These are phyloP conservation scores for Erebia epiphron DNA, from an alignment of 2,888 invertebrate species.

Conservation along the genomic window DNA sequence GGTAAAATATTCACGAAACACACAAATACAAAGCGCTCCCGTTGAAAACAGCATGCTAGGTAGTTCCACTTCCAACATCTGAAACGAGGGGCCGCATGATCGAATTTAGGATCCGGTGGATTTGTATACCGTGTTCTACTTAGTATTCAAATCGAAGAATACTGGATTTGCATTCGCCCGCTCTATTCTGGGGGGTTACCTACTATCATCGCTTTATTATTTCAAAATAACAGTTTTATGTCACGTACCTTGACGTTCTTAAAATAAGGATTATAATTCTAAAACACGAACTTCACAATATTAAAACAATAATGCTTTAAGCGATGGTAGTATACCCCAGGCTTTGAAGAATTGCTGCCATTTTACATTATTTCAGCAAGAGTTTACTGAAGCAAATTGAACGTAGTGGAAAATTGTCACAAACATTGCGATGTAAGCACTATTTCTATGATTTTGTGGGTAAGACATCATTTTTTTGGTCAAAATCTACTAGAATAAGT, in stretches of 20 bases:
- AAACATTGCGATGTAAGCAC: neutral
- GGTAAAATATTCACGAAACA: neutral
- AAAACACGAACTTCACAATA: too few relatives aligned
- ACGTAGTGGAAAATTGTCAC: neutral
- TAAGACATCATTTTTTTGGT: too few relatives aligned
- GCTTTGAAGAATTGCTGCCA: slow-evolving; percentile 16
- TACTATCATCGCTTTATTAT: too few relatives aligned
- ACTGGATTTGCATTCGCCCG: slow-evolving; percentile 12
- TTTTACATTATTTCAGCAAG: slow-evolving; percentile 12
- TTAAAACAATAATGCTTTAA: too few relatives aligned
- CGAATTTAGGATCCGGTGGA: slow-evolving; percentile 11
- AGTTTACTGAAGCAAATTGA: neutral
- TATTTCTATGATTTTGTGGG: neutral
- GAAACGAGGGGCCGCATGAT: slow-evolving; percentile 9
- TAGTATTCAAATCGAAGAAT: slow-evolving; percentile 27
- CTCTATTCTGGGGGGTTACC: neutral
- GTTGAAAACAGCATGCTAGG: slow-evolving; percentile 3
- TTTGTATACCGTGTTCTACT: slow-evolving; percentile 21
- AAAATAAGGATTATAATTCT: too few relatives aligned
- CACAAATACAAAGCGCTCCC: neutral
- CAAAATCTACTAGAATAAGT: too few relatives aligned
- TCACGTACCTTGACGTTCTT: too few relatives aligned
- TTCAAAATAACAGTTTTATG: too few relatives aligned
- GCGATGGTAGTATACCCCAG: neutral
- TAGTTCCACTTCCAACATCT: slow-evolving; percentile 9